Conservation (phyloP, 1,140 invertebrate species). For the Propsilocerus akamusi region DNA sequence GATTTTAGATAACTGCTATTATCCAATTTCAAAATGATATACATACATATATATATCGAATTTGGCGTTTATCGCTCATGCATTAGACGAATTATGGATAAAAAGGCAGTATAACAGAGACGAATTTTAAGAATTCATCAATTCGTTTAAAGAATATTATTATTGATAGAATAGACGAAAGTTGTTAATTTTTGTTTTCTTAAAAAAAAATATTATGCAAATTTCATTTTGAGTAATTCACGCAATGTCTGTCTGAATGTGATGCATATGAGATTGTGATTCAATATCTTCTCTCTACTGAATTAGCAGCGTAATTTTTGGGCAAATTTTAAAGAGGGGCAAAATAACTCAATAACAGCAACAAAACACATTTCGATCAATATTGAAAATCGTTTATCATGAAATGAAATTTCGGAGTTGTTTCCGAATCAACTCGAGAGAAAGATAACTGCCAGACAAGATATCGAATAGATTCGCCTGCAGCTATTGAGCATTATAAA, state of each 20-base stretch:
- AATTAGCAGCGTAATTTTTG: too few species aligned
- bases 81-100: not conserved
- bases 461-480: not conserved
- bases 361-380: not conserved
- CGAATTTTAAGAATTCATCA: not conserved
- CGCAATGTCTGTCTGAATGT: not conserved
- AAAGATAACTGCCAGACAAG: not conserved
- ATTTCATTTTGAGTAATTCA: constrained; percentile 2
- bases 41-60: not conserved
- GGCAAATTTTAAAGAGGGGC: too few species aligned
- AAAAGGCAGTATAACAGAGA: not conserved
- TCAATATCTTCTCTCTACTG: too few species aligned
- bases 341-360: too few species aligned
- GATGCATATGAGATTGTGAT: too few species aligned
- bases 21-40: constrained; percentile 1
- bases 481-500: not conserved
- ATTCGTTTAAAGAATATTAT: not conserved
- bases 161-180: not conserved
- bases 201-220: not conserved
- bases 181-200: too few species aligned
- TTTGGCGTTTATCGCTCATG: not conserved
- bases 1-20: constrained; percentile 3
- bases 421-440: not conserved
- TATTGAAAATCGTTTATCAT: not conserved
- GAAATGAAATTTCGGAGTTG: not conserved